Conservation (phyloP, 2,888 invertebrate species). For the Drosophila longiperda region DNA sequence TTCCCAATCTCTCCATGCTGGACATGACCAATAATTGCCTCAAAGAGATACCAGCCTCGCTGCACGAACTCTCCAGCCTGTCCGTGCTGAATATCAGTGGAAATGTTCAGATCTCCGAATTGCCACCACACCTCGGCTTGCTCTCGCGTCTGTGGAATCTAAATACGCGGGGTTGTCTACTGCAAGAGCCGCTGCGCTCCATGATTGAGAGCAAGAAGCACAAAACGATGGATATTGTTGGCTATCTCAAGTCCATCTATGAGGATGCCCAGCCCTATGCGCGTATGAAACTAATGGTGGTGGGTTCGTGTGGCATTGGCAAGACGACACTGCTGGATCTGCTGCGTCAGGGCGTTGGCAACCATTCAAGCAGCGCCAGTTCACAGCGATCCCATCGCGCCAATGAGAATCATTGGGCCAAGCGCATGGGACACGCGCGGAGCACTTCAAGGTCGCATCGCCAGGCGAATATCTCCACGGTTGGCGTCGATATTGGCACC, state of each 20-base stretch:
- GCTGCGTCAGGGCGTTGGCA: conserved; percentile 92
- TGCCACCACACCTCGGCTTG: conserved; percentile 98
- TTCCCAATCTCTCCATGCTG: conserved; percentile 97
- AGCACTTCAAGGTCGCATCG: conserved; percentile 90
- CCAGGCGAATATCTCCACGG: conserved; percentile 93
- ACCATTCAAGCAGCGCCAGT: conserved; percentile 85
- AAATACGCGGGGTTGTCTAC: conserved; percentile 94
- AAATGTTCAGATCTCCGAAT: conserved; percentile 90
- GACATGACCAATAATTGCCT: conserved; percentile 96
- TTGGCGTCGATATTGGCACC: conserved; percentile 98
- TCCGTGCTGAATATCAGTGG: conserved; percentile 96
- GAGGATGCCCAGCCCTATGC: conserved; percentile 97
- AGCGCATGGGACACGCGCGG: conserved; percentile 96
- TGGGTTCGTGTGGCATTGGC: conserved; percentile 93
- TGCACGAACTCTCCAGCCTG: conserved; percentile 93
- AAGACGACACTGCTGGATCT: conserved; percentile 97
- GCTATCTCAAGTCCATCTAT: conserved; percentile 94
- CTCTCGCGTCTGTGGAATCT: conserved; percentile 98
- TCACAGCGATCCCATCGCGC: conserved; percentile 87
- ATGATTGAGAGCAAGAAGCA: conserved; percentile 97
- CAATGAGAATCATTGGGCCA: conserved; percentile 93
- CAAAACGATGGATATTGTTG: conserved; percentile 96
- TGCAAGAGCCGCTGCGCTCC: conserved; percentile 94
- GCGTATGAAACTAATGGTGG: conserved; percentile 98
- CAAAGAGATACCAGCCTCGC: conserved; percentile 91